A percentile compares a stretch with the other conserved stretches of the same genome.
Evolutionary conservation across 2,113 vertebrate genomes (phyloP).

Genomic region (Caranx ignobilis): DNA sequence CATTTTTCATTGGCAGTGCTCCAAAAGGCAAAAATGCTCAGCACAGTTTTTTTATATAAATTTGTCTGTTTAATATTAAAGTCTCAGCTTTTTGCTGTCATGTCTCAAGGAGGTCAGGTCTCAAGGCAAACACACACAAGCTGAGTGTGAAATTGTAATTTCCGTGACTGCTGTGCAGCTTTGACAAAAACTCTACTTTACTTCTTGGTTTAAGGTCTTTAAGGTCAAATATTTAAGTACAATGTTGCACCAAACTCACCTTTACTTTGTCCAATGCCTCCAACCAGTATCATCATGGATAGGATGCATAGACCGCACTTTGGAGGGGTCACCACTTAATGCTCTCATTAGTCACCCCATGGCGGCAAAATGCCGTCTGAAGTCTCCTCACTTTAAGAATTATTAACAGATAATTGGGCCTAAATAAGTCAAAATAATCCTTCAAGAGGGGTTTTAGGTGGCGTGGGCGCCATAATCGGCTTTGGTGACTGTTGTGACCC

Average conservation of each 20-base stretch:
- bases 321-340: constrained; percentile 45
- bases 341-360: constrained; percentile 82
- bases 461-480: constrained; percentile 78
- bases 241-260: not conserved
- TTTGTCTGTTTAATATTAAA: not conserved
- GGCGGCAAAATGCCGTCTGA: constrained; percentile 77
- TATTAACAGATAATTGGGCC: constrained; percentile 83
- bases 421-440: constrained; percentile 79
- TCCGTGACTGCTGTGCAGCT: not conserved
- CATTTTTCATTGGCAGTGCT: no score
- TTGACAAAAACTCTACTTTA: not conserved
- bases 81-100: not conserved
- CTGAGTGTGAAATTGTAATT: not conserved
- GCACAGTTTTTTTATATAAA: not conserved
- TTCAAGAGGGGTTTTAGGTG: constrained; percentile 55
- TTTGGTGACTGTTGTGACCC: constrained; percentile 82
- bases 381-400: constrained; percentile 79
- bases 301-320: constrained; percentile 34
- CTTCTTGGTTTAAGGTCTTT: not conserved
- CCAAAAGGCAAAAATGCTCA: no score
- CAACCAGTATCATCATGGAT: constrained; percentile 37
- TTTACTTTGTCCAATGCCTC: constrained; percentile 2
- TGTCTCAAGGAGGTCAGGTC: no score
- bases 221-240: constrained; percentile 11
- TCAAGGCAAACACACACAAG: not conserved